These are phyloP conservation scores for Strigamia maritima DNA, from an alignment of 2,888 invertebrate genomes.

Conservation along the genomic window DNA sequence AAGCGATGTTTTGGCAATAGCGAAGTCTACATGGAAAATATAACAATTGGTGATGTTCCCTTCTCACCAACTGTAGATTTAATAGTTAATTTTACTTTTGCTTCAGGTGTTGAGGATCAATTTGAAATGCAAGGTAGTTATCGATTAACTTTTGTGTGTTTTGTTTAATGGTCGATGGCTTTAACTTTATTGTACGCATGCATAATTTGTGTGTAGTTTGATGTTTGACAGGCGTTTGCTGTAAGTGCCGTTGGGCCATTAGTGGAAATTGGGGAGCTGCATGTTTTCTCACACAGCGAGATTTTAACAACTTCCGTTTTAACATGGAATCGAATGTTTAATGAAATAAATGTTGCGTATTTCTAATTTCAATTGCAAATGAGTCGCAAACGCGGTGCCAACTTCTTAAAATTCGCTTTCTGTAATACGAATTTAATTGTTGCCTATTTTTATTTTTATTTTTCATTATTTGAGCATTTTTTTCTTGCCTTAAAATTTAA, in stretches of 20 bases:
- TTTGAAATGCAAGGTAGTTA: background rate
- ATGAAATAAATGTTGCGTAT: no score
- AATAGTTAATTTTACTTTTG: no score
- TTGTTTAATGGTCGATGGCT: background rate
- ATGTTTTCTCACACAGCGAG: background rate
- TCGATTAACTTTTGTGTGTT: background rate
- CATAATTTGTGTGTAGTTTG: background rate
- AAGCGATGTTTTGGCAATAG: no score
- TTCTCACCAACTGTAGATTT: no score
- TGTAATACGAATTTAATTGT: constrained; percentile 3
- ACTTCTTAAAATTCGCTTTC: background rate
- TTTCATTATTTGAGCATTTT: no score
- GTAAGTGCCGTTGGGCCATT: background rate
- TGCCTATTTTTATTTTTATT: no score
- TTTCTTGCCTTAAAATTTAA: background rate
- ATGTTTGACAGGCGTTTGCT: background rate
- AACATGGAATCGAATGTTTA: no score
- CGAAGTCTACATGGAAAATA: no score
- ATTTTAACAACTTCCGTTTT: background rate
- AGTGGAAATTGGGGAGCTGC: background rate
- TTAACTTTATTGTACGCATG: background rate
- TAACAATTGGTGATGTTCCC: no score
- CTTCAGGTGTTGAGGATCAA: background rate
- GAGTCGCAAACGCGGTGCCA: background rate
- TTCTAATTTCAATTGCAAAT: constrained; percentile 2